Conservation (phyloP, 2,888 invertebrate genomes). For the Plusia festucae region DNA sequence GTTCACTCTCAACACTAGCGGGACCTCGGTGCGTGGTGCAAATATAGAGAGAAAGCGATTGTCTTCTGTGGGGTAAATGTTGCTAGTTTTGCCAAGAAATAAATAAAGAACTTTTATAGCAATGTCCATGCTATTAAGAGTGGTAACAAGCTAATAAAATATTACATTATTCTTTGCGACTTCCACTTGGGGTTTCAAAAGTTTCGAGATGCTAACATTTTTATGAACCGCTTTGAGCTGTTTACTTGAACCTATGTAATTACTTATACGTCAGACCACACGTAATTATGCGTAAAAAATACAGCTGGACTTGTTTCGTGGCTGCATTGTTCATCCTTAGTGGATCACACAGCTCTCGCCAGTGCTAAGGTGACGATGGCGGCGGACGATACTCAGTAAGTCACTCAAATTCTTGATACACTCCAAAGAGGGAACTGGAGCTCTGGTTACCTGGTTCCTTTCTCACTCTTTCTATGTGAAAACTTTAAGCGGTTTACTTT, state of each 20-base stretch:
- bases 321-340: constrained; percentile 9
- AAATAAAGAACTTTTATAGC: no score
- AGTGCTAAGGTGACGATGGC: constrained; percentile 56
- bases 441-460: neutral
- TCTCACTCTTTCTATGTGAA: neutral
- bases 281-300: constrained; percentile 29
- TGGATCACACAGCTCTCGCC: constrained; percentile 14
- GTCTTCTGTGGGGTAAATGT: neutral
- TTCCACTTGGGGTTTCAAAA: neutral
- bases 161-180: no score
- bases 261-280: constrained; percentile 30
- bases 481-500: no score
- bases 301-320: constrained; percentile 36
- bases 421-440: neutral
- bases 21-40: constrained; percentile 44
- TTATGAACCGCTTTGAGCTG: neutral
- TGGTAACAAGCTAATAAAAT: no score
- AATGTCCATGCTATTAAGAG: no score
- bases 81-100: no score
- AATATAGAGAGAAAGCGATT: constrained; percentile 14
- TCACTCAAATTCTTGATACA: constrained; percentile 17
- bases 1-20: constrained; percentile 60
- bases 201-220: neutral
- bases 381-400: constrained; percentile 54
- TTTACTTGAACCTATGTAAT: constrained; percentile 18